Conservation (phyloP, 2,888 invertebrate species). For the Tipula unca region DNA sequence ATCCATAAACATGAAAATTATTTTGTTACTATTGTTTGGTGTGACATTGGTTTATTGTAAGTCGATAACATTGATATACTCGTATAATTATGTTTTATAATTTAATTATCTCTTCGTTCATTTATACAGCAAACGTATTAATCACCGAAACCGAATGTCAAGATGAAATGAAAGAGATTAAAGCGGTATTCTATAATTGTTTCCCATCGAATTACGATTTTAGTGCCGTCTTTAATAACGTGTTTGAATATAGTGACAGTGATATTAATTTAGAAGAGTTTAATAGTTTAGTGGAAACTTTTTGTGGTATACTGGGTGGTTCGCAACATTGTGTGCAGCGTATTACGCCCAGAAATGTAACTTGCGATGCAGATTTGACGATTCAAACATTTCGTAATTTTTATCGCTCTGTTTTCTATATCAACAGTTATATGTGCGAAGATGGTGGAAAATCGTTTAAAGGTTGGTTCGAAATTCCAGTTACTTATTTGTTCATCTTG, state of each 20-base stretch:
- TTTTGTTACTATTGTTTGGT: neutral
- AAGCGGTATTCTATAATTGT: neutral
- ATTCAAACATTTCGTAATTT: neutral
- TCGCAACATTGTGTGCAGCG: neutral
- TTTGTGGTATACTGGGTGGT: neutral
- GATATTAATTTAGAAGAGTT: neutral
- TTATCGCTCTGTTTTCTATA: neutral
- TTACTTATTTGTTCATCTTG: too few species aligned
- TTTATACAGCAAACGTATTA: neutral
- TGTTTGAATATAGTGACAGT: neutral
- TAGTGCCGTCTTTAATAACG: neutral
- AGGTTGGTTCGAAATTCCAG: neutral
- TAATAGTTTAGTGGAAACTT: neutral
- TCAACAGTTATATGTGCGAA: neutral
- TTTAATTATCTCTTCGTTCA: too few species aligned
- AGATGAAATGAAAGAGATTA: neutral
- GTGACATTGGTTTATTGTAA: neutral
- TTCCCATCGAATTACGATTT: neutral
- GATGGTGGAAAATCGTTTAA: neutral
- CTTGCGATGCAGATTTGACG: neutral
- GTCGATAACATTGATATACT: neutral
- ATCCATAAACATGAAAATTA: neutral
- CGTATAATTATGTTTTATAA: too few species aligned
- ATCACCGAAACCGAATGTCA: neutral
- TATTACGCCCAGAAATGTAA: neutral